These are phyloP conservation scores for Stichodactyla mertensii DNA, from an alignment of 64 coral and sea anemone species.

Conservation along the genomic window DNA sequence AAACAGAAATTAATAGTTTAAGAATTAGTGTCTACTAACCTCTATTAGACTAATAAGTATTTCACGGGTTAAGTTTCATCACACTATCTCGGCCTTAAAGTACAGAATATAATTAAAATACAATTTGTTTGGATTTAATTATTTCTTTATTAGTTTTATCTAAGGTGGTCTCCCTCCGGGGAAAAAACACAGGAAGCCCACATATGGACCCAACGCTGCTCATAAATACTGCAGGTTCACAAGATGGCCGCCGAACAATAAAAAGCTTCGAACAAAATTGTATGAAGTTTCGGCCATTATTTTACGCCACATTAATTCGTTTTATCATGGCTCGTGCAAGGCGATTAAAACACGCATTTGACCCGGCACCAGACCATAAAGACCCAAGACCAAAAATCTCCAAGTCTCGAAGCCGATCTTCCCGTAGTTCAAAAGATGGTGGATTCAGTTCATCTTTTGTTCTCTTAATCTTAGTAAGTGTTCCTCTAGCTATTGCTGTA, in stretches of 20 bases:
- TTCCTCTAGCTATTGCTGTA: constrained; percentile 15
- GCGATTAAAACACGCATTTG: constrained; percentile 19
- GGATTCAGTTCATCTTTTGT: not conserved
- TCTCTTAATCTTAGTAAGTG: constrained; percentile 16
- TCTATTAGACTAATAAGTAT: too few species aligned
- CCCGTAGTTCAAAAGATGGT: constrained; percentile 8
- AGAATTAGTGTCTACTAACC: too few species aligned
- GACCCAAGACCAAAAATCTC: constrained; percentile 25
- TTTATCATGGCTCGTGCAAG: constrained; percentile 11
- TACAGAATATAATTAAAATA: too few species aligned
- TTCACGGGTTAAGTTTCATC: too few species aligned
- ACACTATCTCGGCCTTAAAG: too few species aligned
- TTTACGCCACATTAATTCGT: not conserved
- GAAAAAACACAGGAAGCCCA: constrained; percentile 5
- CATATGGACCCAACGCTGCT: not conserved
- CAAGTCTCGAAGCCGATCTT: constrained; percentile 3
- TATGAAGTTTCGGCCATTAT: not conserved
- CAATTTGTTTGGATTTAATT: too few species aligned
- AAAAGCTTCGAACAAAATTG: not conserved
- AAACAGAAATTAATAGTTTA: too few species aligned
- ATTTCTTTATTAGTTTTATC: too few species aligned
- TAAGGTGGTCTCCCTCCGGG: too few species aligned
- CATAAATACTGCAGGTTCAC: not conserved
- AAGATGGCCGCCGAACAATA: not conserved
- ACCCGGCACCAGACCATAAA: constrained; percentile 22